Base-by-base conservation (phyloP, 2,797 vertebrate genomes). In the Lacerta bilineata region DNA sequence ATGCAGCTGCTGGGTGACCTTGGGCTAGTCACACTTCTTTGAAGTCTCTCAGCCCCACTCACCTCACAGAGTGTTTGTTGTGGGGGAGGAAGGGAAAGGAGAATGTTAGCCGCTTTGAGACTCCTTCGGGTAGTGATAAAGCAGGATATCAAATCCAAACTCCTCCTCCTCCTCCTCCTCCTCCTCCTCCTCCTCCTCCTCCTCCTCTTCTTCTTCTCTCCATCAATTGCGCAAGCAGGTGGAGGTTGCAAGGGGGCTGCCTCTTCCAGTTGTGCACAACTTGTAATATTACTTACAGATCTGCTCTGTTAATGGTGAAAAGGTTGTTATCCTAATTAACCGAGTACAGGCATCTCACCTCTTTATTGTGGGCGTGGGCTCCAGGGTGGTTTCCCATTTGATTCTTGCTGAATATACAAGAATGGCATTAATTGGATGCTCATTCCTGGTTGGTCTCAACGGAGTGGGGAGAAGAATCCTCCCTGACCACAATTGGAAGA, bases 381-480 rank as follows among this genome's bases (percentile, higher is more conserved):
- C 46, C 46, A 50, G 46, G 13, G 46, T 50, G 46, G 59, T 10
- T 20, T 13, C 27, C 27, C 55, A 33, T 18, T 85, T 72, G 64
- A 46, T 43, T 61, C 20, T 43, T 72, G 87, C 36, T 72, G 23
- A 41, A n/a, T 79, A 81, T 90, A 91, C 85, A 91, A 78, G 15
- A 36, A 90, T 92, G 91, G 88, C 77, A 80, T 86, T 93, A 92
- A 59, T 43, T 88, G 39, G 9, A 88, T 83, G 41, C 25, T 93
- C 43, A 74, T 85, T 93, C 87, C 36, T 85, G 80, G 93, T 46
- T 90, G 92, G 90, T 29, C 90, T 93, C 89, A 91, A 91, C 83
- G 1, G 50, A 55, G 50, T 4, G 91, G 89, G 90, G 93, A 93
- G 88, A 79, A 27, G 64, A 15, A 74, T 76, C 27, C 46, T 27